Evolutionary conservation across 2,888 invertebrate species (phyloP), one percentile per base, ranked within the genome.

Genomic region (Heliconius ismenius): DNA sequence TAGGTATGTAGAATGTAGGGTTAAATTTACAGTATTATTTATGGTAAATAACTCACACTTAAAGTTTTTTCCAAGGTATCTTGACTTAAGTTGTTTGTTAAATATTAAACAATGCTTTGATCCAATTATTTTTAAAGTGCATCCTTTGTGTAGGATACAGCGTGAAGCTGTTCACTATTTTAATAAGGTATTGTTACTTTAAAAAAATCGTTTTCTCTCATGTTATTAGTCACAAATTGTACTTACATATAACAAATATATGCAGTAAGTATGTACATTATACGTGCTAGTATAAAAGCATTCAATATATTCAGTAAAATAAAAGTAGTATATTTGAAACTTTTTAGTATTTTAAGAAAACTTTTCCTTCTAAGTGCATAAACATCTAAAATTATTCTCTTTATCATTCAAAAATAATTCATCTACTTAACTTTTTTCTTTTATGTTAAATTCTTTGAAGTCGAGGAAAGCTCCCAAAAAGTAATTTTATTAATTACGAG

Each of bases 401-500:
- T 92, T 92, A 92, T 92, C 89, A 91, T 93, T 91, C 90, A 90
- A 92, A 92, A 92, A 92, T 92, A 92, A 93, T 92, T 92, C 93
- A 91, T 92, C 93, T 92, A 92, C 93, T 92, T 92, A 92, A 92
- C 92, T 92, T 94, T 91, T 90, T 94, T 92, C 92, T 89, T 93
- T 94, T 92, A 92, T 93, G 91, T 89, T 90, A 88, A 93, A 92
- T 93, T 92, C 93, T 94, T 94, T 94, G 92, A 94, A 93, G 94
- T 92, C 90, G 91, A 87, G 90, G 90, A 93, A 92, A 92, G 93
- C 93, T 92, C 89, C 93, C 93, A 92, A 93, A 93, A 94, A 93
- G 94, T 93, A 93, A 94, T 94, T 94, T 94, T 94, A 94, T 94
- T 94, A 94, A 94, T 94, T 94, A 94, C 93, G 91, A 93, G 93